Base-by-base conservation (phyloP, 1,140 invertebrate genomes). In the Chironomus tepperi region DNA sequence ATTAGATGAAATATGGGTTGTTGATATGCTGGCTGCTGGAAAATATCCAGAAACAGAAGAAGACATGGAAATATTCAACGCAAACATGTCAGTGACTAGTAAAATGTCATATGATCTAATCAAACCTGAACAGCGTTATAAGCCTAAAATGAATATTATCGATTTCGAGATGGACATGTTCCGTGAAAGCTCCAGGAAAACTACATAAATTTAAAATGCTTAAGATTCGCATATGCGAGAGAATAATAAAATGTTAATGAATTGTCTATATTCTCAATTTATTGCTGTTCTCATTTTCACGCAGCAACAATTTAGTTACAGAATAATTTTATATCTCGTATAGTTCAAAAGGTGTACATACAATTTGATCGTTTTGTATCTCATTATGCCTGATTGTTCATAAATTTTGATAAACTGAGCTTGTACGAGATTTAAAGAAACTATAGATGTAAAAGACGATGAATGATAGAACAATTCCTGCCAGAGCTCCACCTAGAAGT, bases 1-100 rank as follows among this genome's bases (percentile, higher is more conserved):
- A 57, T 83, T 86, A 43, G 84, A 84, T 76, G 81, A 83, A 57
- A 87, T 87, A 75, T 87, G 86, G 86, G 84, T 80, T 7, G 81
- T 84, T 43, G 84, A 86, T 73, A 78, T 87, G 43, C 79, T 83
- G 57, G 75, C 76, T 8, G 43, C 74, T 75, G 74, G 42, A 64
- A 76, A 57, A 47, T 75, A 1, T 70, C 65, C 78, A 79, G 42
- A 77, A 79, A 18, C 18, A 18, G 43, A 74, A 80, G 8, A 79
- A 78, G 16, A 78, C 77, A 72, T 79, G 79, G 8, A 80, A 80
- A 76, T 81, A 3, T 80, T 82, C 75, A 82, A 81, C 75, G 73
- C 77, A 47, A 77, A 79, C 0, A 73, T 79, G n/a, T 57, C 47
- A n/a, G 3, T 57, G 43, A 79, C 78, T 21, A 81, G 81, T 77